Conservation (phyloP, 2,888 invertebrate species). For the Cephus pulcher region DNA sequence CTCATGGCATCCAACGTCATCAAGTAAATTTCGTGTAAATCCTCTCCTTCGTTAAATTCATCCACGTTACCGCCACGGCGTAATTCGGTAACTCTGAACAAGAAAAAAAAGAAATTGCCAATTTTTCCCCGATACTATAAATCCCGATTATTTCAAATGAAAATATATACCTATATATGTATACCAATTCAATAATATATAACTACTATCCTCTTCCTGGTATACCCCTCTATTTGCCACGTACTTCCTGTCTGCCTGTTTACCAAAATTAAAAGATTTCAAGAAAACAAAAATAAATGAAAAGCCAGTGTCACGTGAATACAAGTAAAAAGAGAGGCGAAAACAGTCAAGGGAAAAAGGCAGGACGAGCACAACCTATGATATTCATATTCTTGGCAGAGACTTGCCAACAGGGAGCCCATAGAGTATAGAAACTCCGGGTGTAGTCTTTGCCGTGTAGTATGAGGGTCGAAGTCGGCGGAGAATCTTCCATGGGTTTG, state of each 20-base stretch:
- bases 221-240: not conserved
- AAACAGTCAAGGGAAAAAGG: not conserved
- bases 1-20: slow-evolving; percentile 28
- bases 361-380: slow-evolving; percentile 42
- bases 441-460: not conserved
- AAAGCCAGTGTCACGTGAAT: not conserved
- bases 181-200: too few species aligned
- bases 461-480: not conserved
- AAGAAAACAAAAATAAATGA: not conserved
- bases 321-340: not conserved
- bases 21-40: slow-evolving; percentile 48
- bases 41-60: slow-evolving; percentile 19
- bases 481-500: not conserved
- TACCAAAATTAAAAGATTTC: not conserved
- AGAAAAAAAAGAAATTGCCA: not conserved
- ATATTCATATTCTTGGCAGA: slow-evolving; percentile 64
- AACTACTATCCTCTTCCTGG: too few species aligned
- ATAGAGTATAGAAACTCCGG: not conserved
- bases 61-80: not conserved
- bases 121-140: not conserved
- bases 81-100: not conserved
- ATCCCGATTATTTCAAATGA: not conserved
- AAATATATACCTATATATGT: not conserved
- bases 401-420: slow-evolving; percentile 19
- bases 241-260: too few species aligned